Percentiles rank a stretch among this genome's conserved stretches.
phyloP scores from a whole-genome alignment of 1,140 invertebrate species.

The Magallana angulata region DNA sequence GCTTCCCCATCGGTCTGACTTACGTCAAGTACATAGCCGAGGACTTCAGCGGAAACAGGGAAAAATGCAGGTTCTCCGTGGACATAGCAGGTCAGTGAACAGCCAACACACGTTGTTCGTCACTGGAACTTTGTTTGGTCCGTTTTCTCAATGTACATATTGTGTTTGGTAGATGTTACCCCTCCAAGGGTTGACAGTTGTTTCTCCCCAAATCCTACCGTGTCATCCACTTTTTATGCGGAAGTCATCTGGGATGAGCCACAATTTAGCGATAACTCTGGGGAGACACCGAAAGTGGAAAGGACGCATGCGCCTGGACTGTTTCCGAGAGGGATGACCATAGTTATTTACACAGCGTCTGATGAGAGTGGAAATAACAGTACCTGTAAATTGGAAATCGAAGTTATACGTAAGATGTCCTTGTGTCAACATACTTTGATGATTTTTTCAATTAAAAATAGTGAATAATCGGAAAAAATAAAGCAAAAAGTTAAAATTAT shows the following conservation, averaged over 20 bases:
- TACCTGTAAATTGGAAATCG: slow-evolving; percentile 83
- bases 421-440: not conserved
- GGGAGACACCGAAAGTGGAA: slow-evolving; percentile 77
- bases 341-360: slow-evolving; percentile 83
- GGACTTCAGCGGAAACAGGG: slow-evolving; percentile 79
- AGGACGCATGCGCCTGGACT: slow-evolving; percentile 80
- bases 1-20: slow-evolving; percentile 79
- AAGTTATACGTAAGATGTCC: slow-evolving; percentile 83
- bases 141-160: not conserved
- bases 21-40: slow-evolving; percentile 79
- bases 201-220: slow-evolving; percentile 82
- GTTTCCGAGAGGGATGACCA: slow-evolving; percentile 83
- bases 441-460: too few species aligned
- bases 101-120: too few species aligned
- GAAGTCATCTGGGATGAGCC: slow-evolving; percentile 85
- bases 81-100: slow-evolving; percentile 78
- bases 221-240: slow-evolving; percentile 79
- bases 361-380: slow-evolving; percentile 84
- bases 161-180: slow-evolving; percentile 46
- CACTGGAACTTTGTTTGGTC: too few species aligned
- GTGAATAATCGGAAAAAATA: too few species aligned
- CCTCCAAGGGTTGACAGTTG: slow-evolving; percentile 85
- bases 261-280: slow-evolving; percentile 86
- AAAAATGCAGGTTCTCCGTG: slow-evolving; percentile 79
- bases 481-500: too few species aligned